A percentile compares a stretch with the other conserved stretches of the same genome.
These are phyloP conservation scores for Drosophila jambulina DNA, from an alignment of 1,140 invertebrate species.

Conservation along the genomic window DNA sequence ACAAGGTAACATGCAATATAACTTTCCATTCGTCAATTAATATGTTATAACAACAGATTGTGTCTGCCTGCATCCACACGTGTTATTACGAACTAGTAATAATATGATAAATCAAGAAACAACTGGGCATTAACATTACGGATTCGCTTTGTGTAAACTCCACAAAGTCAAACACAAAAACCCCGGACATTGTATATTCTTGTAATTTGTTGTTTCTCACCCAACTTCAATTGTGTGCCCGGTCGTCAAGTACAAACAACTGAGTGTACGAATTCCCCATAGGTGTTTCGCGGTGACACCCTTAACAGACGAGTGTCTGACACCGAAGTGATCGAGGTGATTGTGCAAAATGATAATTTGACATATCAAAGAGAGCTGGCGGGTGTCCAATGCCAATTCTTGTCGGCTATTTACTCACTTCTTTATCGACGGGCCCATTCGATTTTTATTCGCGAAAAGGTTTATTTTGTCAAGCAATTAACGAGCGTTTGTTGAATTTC, in stretches of 20 bases:
- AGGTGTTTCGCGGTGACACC: conserved; percentile 41
- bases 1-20: conserved; percentile 8
- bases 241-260: conserved; percentile 6
- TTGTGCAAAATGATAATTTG: conserved; percentile 54
- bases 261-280: conserved; percentile 3
- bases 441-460: conserved; percentile 43
- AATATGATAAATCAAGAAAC: conserved; percentile 18
- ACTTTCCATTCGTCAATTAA: conserved; percentile 10
- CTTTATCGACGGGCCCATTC: conserved; percentile 37
- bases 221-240: conserved; percentile 7
- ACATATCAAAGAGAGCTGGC: conserved; percentile 30
- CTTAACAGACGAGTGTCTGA: conserved; percentile 42
- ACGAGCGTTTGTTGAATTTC: conserved; percentile 70
- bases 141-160: conserved; percentile 17
- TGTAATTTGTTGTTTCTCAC: conserved; percentile 37
- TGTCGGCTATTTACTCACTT: conserved; percentile 40
- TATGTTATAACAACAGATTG: conserved; percentile 20
- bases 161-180: neutral
- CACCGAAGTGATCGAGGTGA: conserved; percentile 43
- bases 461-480: conserved; percentile 76
- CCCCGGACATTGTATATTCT: conserved; percentile 32
- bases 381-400: conserved; percentile 48
- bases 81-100: conserved; percentile 22
- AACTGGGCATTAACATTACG: conserved; percentile 10
- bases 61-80: neutral